phyloP scores from a whole-genome alignment of 2,888 invertebrate species.

The Pristionchus mayeri region DNA sequence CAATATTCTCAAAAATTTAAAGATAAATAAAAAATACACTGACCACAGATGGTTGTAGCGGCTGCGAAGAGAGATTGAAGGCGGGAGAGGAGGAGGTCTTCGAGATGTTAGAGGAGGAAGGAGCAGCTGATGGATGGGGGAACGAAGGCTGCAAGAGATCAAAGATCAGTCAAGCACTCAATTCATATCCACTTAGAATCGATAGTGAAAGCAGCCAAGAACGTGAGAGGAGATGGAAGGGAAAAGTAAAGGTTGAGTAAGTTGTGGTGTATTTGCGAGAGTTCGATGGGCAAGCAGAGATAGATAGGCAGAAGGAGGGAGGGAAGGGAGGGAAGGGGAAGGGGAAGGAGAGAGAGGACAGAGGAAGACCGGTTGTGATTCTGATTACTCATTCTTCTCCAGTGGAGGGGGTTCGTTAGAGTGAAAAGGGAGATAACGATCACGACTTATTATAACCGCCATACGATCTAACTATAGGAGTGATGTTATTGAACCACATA shows the following conservation, averaged over 20 bases:
- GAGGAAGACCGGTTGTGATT: conserved; percentile 19
- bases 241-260: conserved; percentile 31
- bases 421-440: neutral
- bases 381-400: conserved; percentile 22
- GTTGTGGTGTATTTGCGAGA: conserved; percentile 31
- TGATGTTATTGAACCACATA: no score
- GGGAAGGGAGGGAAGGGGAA: neutral
- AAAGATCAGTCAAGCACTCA: neutral
- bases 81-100: conserved; percentile 30
- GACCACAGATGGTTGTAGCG: conserved; percentile 3
- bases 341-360: neutral
- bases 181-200: neutral
- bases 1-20: neutral
- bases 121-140: neutral
- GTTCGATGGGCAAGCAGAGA: conserved; percentile 42
- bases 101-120: neutral
- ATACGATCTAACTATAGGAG: no score
- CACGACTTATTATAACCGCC: no score
- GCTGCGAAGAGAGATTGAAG: conserved; percentile 33
- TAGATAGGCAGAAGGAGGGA: neutral
- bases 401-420: conserved; percentile 17
- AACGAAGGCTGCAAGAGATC: neutral
- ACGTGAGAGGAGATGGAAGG: neutral
- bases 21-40: neutral
- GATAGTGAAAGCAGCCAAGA: neutral